These are phyloP conservation scores for Eugnorisma glareosa DNA, from an alignment of 2,888 invertebrate genomes.

Conservation along the genomic window DNA sequence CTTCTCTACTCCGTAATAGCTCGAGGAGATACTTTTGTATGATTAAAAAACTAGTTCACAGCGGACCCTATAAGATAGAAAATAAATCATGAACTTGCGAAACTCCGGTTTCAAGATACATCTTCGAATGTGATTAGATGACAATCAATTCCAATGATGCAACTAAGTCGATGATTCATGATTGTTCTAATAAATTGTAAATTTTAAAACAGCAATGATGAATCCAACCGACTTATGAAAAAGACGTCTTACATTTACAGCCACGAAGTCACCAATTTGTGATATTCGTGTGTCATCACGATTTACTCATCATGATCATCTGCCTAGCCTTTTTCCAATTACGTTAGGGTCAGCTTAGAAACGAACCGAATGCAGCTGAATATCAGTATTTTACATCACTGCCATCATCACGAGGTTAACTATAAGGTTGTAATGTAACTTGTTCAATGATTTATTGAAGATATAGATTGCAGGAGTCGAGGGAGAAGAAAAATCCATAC, in stretches of 20 bases:
- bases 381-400: neutral
- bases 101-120: neutral
- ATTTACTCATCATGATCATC: neutral
- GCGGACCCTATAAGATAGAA: neutral
- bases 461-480: neutral
- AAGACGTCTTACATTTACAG: conserved; percentile 25
- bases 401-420: conserved; percentile 14
- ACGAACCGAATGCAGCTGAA: neutral
- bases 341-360: neutral
- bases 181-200: conserved; percentile 16
- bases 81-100: neutral
- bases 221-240: conserved; percentile 27
- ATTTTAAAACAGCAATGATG: conserved; percentile 36
- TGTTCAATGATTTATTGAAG: conserved; percentile 22
- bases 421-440: too few relatives aligned
- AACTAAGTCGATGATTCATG: conserved; percentile 35
- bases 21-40: neutral
- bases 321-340: neutral
- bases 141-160: conserved; percentile 9
- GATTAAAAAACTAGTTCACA: neutral
- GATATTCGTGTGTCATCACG: conserved; percentile 19
- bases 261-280: conserved; percentile 18
- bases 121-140: neutral
- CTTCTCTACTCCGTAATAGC: neutral
- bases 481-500: neutral